Base-by-base conservation (phyloP, 2,113 vertebrate species). In the Porphyrio hochstetteri region DNA sequence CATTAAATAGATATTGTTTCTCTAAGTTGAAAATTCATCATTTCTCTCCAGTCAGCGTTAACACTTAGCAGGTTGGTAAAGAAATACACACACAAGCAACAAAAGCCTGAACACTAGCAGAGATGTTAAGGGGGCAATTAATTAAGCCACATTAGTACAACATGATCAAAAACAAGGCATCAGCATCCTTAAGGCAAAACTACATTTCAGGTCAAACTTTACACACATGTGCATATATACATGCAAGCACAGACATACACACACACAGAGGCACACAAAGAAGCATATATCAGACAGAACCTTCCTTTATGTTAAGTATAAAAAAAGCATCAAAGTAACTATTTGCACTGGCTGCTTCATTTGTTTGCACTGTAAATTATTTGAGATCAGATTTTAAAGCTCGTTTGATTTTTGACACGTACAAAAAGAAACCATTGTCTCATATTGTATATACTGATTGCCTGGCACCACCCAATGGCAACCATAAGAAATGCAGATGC, bases 401-500 rank as follows among this genome's bases (percentile, higher is more conserved):
- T 90, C 14, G 16, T 88, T 95, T 88, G 60, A 56, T 69, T 92
- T 90, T 77, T 82, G 59, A 44, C 24, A 36, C 7, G n/a, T 50
- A 85, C 38, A 68, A 77, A 94, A 89, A 82, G 95, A 86, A 93
- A 86, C 74, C 63, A 82, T 97, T 96, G 89, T 97, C 82, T 96
- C 17, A 1, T 6, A 7, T 21, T 42, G 85, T 61, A 84, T 97
- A 97, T 64, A 65, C 92, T 88, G 98, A 97, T 98, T 77, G 96
- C 88, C 96, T 98, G 96, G 97, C 98, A 97, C 98, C 98, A 98
- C 97, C 98, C 96, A 94, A 97, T 98, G 98, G 98, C 92, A 88
- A 83, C 67, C 67, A 40, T 38, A 44, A 95, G 97, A 98, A 98
- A 91, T 96, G 96, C 98, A 98, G 56, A 56, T 80, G 38, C 53